These are phyloP conservation scores for Bombus balteatus DNA, from an alignment of 1,140 invertebrate species.

Conservation along the genomic window DNA sequence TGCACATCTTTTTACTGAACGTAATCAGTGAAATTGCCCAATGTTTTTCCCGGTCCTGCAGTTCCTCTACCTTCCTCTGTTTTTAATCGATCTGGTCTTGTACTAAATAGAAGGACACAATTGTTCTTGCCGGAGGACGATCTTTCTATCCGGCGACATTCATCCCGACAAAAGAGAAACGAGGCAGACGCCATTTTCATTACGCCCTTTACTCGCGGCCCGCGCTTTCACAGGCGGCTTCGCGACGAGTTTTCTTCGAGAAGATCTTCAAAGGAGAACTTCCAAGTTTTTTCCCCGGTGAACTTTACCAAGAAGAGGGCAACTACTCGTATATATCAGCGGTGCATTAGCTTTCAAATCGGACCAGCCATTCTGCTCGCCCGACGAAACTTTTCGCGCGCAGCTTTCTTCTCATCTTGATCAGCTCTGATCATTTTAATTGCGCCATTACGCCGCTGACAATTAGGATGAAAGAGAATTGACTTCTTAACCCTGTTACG, in stretches of 20 bases:
- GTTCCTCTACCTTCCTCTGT: no score
- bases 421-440: neutral
- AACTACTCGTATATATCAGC: constrained; percentile 38
- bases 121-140: constrained; percentile 14
- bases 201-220: constrained; percentile 14
- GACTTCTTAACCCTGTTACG: neutral
- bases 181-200: constrained; percentile 45
- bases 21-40: neutral
- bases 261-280: constrained; percentile 45
- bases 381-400: no score
- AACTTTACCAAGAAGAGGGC: constrained; percentile 38
- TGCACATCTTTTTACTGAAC: no score
- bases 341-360: constrained; percentile 18
- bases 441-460: neutral
- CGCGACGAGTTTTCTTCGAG: neutral
- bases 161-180: constrained; percentile 21
- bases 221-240: constrained; percentile 2
- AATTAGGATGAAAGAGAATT: neutral
- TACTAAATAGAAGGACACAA: neutral
- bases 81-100: constrained; percentile 1
- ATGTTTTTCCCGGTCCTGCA: neutral
- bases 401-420: no score
- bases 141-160: neutral
- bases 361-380: neutral
- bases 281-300: constrained; percentile 20